Evolutionary conservation across 2,888 invertebrate species (phyloP), one percentile per base, ranked within the genome.

Genomic region (Dryomyza anilis): DNA sequence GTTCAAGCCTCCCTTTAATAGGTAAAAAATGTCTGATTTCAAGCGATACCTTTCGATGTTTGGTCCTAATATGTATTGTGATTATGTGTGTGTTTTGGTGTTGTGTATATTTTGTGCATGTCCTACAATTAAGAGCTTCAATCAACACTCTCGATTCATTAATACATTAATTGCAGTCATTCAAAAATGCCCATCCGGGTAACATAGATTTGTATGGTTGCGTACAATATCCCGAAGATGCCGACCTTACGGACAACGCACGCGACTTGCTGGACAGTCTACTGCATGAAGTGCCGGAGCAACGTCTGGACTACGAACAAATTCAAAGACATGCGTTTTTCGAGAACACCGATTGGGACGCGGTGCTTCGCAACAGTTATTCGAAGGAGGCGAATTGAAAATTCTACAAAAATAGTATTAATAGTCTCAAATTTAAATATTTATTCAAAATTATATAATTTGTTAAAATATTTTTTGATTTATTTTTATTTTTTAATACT

Each of bases 131-230:
- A 39, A 5, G n/a, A n/a, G n/a, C n/a, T n/a, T n/a, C n/a, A n/a
- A n/a, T n/a, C n/a, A n/a, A n/a, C n/a, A n/a, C n/a, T n/a, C 50
- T 50, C n/a, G 19, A 48, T 14, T 21, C 19, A 12, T n/a, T n/a
- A n/a, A n/a, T n/a, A n/a, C n/a, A n/a, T n/a, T n/a, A n/a, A n/a
- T 72, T 71, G 12, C 58, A 83, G 83, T 66, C 81, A 2, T 83
- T 78, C 66, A 78, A 76, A 67, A 68, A 74, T 0, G 77, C 78
- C n/a, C 84, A 84, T 72, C 83, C 83, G 0, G 81, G 79, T 1
- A 78, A 79, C 27, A 69, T 83, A 33, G 78, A 78, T 39, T 73
- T 79, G 1, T 84, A 83, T 68, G 78, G 79, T 53, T 79, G 78
- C 67, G 77, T 84, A 27, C 84, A 83, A 66, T 84, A 79, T 74